Evolutionary conservation across 2,113 vertebrate species (phyloP).

Genomic region (Mormyrus lacerda): DNA sequence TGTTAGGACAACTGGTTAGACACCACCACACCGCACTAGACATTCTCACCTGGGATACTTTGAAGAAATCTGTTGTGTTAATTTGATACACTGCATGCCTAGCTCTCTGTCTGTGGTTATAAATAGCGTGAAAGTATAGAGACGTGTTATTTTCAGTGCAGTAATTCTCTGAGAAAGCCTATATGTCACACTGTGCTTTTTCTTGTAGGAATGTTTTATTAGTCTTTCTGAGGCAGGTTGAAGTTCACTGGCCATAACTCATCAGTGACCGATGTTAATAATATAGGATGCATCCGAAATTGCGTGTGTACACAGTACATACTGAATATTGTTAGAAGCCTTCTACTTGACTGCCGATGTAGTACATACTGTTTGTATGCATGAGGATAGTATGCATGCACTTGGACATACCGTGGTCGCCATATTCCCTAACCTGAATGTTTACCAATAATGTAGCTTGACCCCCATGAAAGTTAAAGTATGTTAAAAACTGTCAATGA

Average conservation of each 20-base stretch:
- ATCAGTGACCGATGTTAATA: neutral
- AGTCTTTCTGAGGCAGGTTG: neutral
- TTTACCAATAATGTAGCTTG: neutral
- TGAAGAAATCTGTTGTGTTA: neutral
- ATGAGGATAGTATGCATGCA: neutral
- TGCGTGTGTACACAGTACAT: neutral
- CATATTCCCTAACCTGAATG: neutral
- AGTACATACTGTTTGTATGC: neutral
- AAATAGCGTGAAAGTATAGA: neutral
- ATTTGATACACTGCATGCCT: neutral
- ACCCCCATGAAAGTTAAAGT: neutral
- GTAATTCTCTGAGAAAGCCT: neutral
- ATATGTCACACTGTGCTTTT: neutral
- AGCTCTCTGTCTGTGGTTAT: neutral
- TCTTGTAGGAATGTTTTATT: neutral
- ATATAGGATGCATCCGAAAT: neutral
- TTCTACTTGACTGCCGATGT: neutral
- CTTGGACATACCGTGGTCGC: neutral
- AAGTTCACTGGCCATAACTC: neutral
- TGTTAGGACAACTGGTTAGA: neutral
- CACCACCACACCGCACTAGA: neutral
- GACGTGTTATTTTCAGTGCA: neutral
- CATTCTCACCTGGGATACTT: neutral
- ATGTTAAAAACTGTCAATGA: neutral
- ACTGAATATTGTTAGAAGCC: neutral